Evolutionary conservation across 1,140 invertebrate genomes (phyloP), one percentile per base, ranked within the genome.

Genomic region (Eueides isabella): DNA sequence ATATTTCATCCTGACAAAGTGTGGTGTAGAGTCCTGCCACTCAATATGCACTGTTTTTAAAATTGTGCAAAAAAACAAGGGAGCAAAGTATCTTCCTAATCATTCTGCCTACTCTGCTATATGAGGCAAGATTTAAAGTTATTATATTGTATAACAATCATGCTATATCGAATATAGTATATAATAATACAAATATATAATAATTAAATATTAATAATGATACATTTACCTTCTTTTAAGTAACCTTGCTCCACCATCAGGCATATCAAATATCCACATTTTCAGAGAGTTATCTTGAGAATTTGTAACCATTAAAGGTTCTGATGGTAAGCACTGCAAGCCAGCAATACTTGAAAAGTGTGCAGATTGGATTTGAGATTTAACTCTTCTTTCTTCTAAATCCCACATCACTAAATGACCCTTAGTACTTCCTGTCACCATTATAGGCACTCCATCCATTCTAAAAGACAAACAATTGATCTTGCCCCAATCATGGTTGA

Each of bases 211-310:
- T 55, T 26, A 26, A 12, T 26, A 19, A 55, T 23, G 26, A 11
- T 44, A 19, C 23, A 63, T 62, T n/a, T 30, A 94, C 93, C 93
- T 91, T 79, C 96, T 95, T 75, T 96, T 95, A n/a, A 99, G 92
- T 55, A 99, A 91, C 79, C 98, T 94, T 5, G 96, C 98, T 28
- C 96, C 96, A 26, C 97, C 97, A 95, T 99, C 98, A 29, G 97
- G 94, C 94, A 97, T 94, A 91, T 99, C 98, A 94, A 99, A 99
- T 73, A 99, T 98, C 97, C 98, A 99, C 63, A 98, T 93, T 93
- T 99, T 99, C 23, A 99, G 87, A n/a, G 98, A 97, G 93, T 99
- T 99, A 87, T 99, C 99, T 4, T 96, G 94, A 0, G 98, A 98
- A 35, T 97, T 98, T 1, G 98, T 98, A 2, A 99, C 95, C 84